Evolutionary conservation across 2,888 invertebrate species (phyloP).

Genomic region (Drosophila rubida): DNA sequence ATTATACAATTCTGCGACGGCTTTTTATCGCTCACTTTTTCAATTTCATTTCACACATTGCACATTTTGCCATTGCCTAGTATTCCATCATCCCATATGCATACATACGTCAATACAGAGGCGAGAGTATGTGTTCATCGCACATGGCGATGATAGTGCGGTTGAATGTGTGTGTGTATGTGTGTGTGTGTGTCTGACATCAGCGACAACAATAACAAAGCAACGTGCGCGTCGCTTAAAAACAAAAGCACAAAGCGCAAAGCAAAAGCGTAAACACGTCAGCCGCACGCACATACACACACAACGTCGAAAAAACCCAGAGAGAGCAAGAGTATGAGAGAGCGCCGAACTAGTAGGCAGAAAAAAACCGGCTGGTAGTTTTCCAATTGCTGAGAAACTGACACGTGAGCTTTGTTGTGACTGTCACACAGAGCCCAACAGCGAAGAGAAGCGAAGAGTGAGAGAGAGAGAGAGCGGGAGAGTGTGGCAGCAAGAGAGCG

Average conservation of each 20-base stretch:
- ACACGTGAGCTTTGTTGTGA: slow-evolving; percentile 59
- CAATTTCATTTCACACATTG: slow-evolving; percentile 45
- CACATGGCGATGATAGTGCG: slow-evolving; percentile 48
- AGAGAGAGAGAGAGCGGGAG: slow-evolving; percentile 7
- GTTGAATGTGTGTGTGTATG: slow-evolving; percentile 11
- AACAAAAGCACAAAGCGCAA: slow-evolving; percentile 50
- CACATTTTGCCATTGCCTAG: slow-evolving; percentile 44
- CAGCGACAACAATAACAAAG: slow-evolving; percentile 78
- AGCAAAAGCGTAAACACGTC: slow-evolving; percentile 74
- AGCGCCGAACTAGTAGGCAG: neutral
- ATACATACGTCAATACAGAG: neutral
- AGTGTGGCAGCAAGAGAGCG: slow-evolving; percentile 24
- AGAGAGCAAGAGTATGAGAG: slow-evolving; percentile 10
- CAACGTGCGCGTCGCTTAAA: slow-evolving; percentile 64
- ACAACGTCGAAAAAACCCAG: neutral
- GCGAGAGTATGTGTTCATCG: slow-evolving; percentile 16
- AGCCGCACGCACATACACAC: slow-evolving; percentile 42
- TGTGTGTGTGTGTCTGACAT: slow-evolving; percentile 57
- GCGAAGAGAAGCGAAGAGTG: neutral
- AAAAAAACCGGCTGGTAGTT: slow-evolving; percentile 58
- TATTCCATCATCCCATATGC: slow-evolving; percentile 31
- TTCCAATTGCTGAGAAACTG: slow-evolving; percentile 32
- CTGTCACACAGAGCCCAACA: neutral
- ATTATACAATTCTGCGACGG: slow-evolving; percentile 29
- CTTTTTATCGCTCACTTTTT: slow-evolving; percentile 35